Conservation (phyloP, 2,888 invertebrate genomes). For the Artemia sinica region DNA sequence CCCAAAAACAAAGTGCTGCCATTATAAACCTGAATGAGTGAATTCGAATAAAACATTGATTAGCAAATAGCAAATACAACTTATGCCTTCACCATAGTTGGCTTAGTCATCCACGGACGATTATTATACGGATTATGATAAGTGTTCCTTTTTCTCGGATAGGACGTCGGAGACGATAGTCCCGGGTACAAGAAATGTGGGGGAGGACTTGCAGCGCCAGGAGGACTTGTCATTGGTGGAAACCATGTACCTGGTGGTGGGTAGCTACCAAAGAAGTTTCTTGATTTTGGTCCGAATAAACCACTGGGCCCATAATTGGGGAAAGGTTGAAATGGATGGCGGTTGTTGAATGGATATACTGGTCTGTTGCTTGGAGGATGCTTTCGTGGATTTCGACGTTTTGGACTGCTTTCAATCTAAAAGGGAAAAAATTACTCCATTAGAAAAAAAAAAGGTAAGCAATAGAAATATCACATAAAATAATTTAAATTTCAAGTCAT, state of each 20-base stretch:
- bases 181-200: slow-evolving; percentile 9
- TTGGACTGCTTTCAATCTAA: background rate
- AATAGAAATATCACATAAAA: too few species aligned
- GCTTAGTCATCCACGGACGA: background rate
- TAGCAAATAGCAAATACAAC: background rate
- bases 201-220: background rate
- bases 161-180: background rate
- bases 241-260: background rate
- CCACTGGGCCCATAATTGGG: slow-evolving; percentile 3
- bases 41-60: background rate
- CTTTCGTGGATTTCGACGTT: background rate
- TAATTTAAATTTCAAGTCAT: too few species aligned
- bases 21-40: background rate
- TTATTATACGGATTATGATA: background rate
- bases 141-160: background rate
- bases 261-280: slow-evolving; percentile 12
- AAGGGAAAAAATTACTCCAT: background rate
- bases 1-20: background rate
- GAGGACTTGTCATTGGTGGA: slow-evolving; percentile 1
- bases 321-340: slow-evolving; percentile 3
- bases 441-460: too few species aligned
- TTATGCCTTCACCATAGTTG: slow-evolving; percentile 7
- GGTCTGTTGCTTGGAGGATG: slow-evolving; percentile 4
- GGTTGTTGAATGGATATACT: slow-evolving; percentile 11
- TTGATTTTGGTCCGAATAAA: slow-evolving; percentile 12